These are phyloP conservation scores for Heliornis fulica DNA, from an alignment of 2,113 vertebrate species.

Conservation along the genomic window DNA sequence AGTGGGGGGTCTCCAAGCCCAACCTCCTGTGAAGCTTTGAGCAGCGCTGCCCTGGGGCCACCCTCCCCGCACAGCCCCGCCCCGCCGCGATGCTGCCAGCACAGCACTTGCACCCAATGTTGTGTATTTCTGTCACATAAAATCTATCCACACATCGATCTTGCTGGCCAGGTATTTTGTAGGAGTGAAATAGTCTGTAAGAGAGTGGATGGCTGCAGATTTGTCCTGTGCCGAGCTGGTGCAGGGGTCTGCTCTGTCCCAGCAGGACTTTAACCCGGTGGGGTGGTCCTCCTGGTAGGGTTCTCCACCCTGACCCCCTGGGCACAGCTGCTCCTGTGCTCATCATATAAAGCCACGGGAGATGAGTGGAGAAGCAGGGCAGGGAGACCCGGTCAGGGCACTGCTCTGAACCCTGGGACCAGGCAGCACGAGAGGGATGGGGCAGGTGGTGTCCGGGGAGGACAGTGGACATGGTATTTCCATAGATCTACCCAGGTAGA, in stretches of 20 bases:
- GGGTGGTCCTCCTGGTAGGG: fast-evolving
- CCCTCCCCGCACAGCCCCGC: neutral
- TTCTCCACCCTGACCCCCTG: too few species aligned
- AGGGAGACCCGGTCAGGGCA: neutral
- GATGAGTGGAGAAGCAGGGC: neutral
- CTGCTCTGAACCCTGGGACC: neutral
- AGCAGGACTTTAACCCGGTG: fast-evolving
- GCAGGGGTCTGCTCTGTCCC: neutral
- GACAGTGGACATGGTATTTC: fast-evolving
- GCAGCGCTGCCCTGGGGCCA: neutral
- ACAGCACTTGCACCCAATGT: fast-evolving
- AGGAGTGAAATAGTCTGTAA: neutral
- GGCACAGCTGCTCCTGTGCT: neutral
- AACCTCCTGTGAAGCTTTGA: neutral
- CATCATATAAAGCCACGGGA: neutral
- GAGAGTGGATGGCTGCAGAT: neutral
- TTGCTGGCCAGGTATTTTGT: neutral
- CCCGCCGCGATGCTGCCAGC: neutral
- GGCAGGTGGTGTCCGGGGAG: neutral
- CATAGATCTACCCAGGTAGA: neutral
- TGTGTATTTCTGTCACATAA: neutral
- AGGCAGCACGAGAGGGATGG: neutral
- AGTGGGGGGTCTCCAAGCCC: fast-evolving
- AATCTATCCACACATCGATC: neutral
- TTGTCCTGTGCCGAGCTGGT: neutral